Evolutionary conservation across 2,888 invertebrate genomes (phyloP), one percentile per base, ranked within the genome.

Genomic region (Lochmaea capreae): DNA sequence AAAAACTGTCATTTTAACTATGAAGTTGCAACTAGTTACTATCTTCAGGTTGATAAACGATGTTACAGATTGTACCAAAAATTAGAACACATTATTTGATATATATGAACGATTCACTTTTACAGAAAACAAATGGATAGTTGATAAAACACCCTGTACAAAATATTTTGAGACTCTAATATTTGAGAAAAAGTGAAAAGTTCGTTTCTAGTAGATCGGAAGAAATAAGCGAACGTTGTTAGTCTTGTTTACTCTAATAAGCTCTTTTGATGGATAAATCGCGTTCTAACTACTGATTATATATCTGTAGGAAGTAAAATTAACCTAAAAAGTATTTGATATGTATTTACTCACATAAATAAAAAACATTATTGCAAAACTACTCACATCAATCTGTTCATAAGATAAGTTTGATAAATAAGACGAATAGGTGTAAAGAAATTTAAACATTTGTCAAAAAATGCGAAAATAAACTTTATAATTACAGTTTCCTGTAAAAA

Each of bases 201-300:
- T 18, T 54, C 10, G 9, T 54, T 2, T 10, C 10, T 43, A n/a
- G 46, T 54, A 16, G n/a, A n/a, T 63, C 70, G 73, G 73, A 73
- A 74, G 76, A 72, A 59, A 63, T 61, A 61, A 59, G 58, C 59
- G 62, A 26, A 61, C 61, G 33, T 52, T 49, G 39, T 54, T 33
- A 67, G 57, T 69, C 39, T 61, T 39, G 46, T 58, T 71, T 72
- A 76, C 39, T 72, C 74, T 73, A 74, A 67, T 76, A 76, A 76
- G 76, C 76, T 76, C 76, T 76, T 72, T 57, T 71, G 72, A 72
- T 74, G 72, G 71, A 74, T 72, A 72, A 72, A 74, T 72, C 72
- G 72, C 76, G 71, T 74, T 76, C 62, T 61, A 16, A 43, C 67
- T 73, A 73, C 67, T 42, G 58, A 43, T 73, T 68, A 71, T 46